Conservation (phyloP, 2,888 invertebrate species). For the Rhamphomyia laevipes region DNA sequence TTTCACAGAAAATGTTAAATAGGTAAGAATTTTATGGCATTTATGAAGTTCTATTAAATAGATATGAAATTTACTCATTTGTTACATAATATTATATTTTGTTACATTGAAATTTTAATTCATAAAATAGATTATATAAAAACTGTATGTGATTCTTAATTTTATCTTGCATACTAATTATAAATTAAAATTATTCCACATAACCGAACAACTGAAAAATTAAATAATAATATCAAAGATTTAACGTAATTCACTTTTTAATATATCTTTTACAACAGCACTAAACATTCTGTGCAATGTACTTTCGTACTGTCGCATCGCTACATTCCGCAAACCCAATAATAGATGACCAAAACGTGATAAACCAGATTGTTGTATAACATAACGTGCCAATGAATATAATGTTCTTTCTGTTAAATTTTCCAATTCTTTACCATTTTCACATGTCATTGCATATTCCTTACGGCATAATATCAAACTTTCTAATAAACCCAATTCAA, state of each 20-base stretch:
- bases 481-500: slow-evolving; percentile 41
- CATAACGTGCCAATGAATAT: slow-evolving; percentile 31
- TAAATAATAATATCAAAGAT: too few relatives aligned
- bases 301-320: slow-evolving; percentile 30
- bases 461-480: slow-evolving; percentile 41
- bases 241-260: slow-evolving; percentile 15
- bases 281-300: slow-evolving; percentile 29
- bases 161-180: too few relatives aligned
- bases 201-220: too few relatives aligned
- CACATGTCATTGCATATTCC: slow-evolving; percentile 27
- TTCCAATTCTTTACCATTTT: slow-evolving; percentile 28
- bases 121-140: too few relatives aligned
- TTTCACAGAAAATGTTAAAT: too few relatives aligned
- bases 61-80: too few relatives aligned
- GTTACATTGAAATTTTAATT: too few relatives aligned
- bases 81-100: too few relatives aligned
- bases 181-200: too few relatives aligned
- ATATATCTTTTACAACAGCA: slow-evolving; percentile 26
- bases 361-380: slow-evolving; percentile 32
- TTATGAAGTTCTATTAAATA: too few relatives aligned
- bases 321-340: slow-evolving; percentile 30
- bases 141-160: too few relatives aligned
- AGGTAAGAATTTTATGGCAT: too few relatives aligned
- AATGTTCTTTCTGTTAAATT: slow-evolving; percentile 30
- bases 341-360: slow-evolving; percentile 32